phyloP scores from a whole-genome alignment of 2,113 vertebrate species.

The Pelmatolapia mariae region DNA sequence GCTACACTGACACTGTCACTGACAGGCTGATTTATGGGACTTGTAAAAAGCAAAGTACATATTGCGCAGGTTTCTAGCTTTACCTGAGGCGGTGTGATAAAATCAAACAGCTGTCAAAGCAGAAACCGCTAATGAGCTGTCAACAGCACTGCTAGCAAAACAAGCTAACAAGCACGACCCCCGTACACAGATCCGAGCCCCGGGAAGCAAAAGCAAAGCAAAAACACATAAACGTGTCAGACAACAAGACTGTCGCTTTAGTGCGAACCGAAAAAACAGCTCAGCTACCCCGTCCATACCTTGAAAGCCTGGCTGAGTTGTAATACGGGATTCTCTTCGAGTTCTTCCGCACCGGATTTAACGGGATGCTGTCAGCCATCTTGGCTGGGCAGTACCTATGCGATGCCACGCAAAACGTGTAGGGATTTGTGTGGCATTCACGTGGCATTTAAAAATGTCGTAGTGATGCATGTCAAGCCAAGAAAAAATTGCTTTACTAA shows the following conservation, averaged over 20 bases:
- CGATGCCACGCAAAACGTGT: slow-evolving; percentile 50
- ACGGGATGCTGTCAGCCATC: slow-evolving; percentile 74
- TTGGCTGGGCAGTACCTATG: slow-evolving; percentile 51
- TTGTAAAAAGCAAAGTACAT: not conserved
- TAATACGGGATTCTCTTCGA: slow-evolving; percentile 61
- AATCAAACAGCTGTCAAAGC: not conserved
- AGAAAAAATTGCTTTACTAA: not conserved
- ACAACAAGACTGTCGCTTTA: not conserved
- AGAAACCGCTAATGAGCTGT: not conserved
- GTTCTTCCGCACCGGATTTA: slow-evolving; percentile 68
- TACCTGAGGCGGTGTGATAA: too few relatives aligned
- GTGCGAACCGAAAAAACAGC: not conserved
- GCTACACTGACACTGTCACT: not conserved
- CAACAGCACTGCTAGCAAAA: slow-evolving; percentile 15
- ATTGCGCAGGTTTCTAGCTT: not conserved
- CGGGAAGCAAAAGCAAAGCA: not conserved
- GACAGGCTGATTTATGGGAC: not conserved
- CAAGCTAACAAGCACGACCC: slow-evolving; percentile 37
- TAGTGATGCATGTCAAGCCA: rapidly evolving
- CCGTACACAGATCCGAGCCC: not conserved
- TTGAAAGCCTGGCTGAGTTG: slow-evolving; percentile 54
- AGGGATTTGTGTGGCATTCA: not conserved
- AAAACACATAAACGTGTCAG: not conserved
- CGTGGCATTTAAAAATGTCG: rapidly evolving
- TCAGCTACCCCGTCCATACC: slow-evolving; percentile 37